A percentile compares a stretch with the other conserved stretches of the same genome.
These are phyloP conservation scores for Melierax canorus DNA, from an alignment of 2,113 vertebrate species.

Conservation along the genomic window DNA sequence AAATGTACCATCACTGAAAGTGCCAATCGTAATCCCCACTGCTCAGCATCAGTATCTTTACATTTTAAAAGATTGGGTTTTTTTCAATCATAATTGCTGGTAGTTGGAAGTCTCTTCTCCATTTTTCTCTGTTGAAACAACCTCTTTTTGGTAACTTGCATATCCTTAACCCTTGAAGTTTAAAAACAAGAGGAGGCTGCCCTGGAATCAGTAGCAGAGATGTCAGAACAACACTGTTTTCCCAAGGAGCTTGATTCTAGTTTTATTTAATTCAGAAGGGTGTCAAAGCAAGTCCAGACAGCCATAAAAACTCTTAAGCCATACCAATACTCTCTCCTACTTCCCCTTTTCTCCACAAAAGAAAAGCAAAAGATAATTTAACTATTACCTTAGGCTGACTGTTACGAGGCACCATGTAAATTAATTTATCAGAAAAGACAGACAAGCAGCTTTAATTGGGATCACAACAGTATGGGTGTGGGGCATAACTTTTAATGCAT, in stretches of 20 bases:
- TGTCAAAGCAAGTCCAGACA: neutral
- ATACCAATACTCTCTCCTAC: neutral
- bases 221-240: neutral
- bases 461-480: neutral
- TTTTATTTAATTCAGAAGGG: neutral
- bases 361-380: neutral
- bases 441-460: neutral
- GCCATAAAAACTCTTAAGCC: neutral
- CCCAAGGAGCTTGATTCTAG: neutral
- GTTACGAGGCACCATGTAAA: neutral
- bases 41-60: neutral
- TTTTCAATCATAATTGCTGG: neutral
- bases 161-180: neutral
- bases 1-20: neutral
- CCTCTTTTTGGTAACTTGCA: neutral
- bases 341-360: neutral
- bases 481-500: neutral
- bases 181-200: neutral
- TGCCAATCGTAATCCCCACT: neutral
- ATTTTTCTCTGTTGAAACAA: neutral
- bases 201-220: neutral
- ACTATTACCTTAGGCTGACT: neutral
- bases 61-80: accelerated
- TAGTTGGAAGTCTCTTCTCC: neutral
- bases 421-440: neutral